phyloP scores from a whole-genome alignment of 2,113 vertebrate genomes.

The Casuarius casuarius region DNA sequence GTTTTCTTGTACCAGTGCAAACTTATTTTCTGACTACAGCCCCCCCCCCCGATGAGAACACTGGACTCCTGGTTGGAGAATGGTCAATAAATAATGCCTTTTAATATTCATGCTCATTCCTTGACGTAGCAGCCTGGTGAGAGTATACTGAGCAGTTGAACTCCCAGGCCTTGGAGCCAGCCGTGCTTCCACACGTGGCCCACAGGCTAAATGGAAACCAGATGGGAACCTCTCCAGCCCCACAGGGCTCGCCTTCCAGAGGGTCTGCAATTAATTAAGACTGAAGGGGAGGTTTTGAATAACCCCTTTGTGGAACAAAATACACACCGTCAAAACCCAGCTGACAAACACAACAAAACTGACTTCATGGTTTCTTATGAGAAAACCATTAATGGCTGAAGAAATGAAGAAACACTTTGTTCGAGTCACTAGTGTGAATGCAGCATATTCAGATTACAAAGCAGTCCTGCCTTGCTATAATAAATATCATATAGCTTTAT shows the following conservation, averaged over 20 bases:
- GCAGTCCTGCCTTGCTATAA: background rate
- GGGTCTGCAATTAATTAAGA: conserved; percentile 77
- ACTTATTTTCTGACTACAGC: background rate
- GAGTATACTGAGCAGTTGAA: background rate
- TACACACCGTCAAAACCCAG: conserved; percentile 50
- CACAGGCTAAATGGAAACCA: conserved; percentile 57
- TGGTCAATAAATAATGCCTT: background rate
- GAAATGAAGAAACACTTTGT: conserved; percentile 78
- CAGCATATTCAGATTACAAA: conserved; percentile 72
- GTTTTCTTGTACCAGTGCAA: background rate
- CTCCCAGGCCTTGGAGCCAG: background rate
- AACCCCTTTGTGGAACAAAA: conserved; percentile 76
- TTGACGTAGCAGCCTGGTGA: background rate
- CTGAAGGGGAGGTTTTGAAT: conserved; percentile 71
- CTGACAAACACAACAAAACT: conserved; percentile 73
- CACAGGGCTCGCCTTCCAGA: conserved; percentile 47
- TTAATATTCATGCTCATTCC: background rate
- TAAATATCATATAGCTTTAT: conserved; percentile 33
- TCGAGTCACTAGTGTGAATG: conserved; percentile 30
- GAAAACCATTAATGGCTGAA: conserved; percentile 53
- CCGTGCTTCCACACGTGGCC: background rate
- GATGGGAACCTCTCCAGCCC: conserved; percentile 61
- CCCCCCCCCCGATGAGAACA: background rate
- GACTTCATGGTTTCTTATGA: conserved; percentile 66
- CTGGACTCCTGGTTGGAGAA: background rate